phyloP scores from a whole-genome alignment of 1,140 invertebrate genomes.

The Bombus difficillimus region DNA sequence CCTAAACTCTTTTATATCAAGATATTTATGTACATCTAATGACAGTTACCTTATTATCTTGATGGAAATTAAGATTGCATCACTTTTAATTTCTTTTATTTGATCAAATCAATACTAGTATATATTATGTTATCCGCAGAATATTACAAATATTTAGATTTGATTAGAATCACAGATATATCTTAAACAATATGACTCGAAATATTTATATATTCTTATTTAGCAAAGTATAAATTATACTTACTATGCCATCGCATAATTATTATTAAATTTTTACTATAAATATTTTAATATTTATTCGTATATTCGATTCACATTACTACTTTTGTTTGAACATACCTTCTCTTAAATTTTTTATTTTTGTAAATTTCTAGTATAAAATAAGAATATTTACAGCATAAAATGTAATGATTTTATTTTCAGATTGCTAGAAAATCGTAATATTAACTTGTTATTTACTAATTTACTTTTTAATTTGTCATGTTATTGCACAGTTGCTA shows the following conservation, averaged over 20 bases:
- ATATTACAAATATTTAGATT: background rate
- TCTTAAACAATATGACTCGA: background rate
- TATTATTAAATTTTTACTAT: background rate
- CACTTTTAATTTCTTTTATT: background rate
- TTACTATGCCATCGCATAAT: background rate
- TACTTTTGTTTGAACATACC: background rate
- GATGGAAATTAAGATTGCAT: background rate
- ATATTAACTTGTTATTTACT: background rate
- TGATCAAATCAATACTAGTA: background rate
- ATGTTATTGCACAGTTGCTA: background rate
- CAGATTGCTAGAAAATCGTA: background rate
- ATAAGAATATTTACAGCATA: background rate
- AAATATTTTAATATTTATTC: background rate
- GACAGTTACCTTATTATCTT: conserved; percentile 12
- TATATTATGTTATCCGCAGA: background rate
- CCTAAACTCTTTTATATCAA: background rate
- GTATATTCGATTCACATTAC: background rate
- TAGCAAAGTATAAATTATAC: background rate
- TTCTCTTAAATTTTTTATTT: background rate
- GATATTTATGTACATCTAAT: conserved; percentile 16
- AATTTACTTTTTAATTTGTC: background rate
- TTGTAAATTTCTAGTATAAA: background rate
- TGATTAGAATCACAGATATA: background rate
- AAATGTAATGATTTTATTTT: background rate
- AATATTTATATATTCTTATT: background rate